A percentile compares a stretch with the other conserved stretches of the same genome.
These are phyloP conservation scores for Choristoneura fumiferana DNA, from an alignment of 1,140 invertebrate species.

Conservation along the genomic window DNA sequence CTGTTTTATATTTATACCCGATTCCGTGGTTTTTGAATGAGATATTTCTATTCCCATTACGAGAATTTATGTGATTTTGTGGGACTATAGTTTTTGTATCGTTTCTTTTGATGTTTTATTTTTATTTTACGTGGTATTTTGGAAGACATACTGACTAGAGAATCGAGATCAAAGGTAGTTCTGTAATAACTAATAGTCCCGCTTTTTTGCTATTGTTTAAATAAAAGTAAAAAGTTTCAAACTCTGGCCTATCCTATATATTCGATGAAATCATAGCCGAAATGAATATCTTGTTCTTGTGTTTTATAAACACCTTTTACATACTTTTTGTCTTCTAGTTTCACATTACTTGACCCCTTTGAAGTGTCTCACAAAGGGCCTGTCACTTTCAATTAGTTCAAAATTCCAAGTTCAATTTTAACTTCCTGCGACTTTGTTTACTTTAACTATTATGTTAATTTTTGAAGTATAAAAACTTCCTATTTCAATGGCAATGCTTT, in stretches of 20 bases:
- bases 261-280: too few species aligned
- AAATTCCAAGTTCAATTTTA: slow-evolving; percentile 36
- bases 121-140: background rate
- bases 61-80: background rate
- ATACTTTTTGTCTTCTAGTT: slow-evolving; percentile 19
- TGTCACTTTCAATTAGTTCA: slow-evolving; percentile 50
- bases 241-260: too few species aligned
- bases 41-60: slow-evolving; percentile 9
- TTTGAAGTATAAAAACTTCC: slow-evolving; percentile 7
- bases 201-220: too few species aligned
- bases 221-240: too few species aligned
- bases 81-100: background rate
- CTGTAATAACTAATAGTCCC: too few species aligned
- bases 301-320: background rate
- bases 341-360: slow-evolving; percentile 24
- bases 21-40: slow-evolving; percentile 12
- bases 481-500: slow-evolving; percentile 19
- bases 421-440: slow-evolving; percentile 32
- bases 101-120: background rate
- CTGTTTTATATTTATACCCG: slow-evolving; percentile 12
- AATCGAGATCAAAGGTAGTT: too few species aligned
- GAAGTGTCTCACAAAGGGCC: slow-evolving; percentile 39
- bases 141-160: too few species aligned
- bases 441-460: slow-evolving; percentile 24
- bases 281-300: too few species aligned